A percentile compares a stretch with the other conserved stretches of the same genome.
phyloP scores from a whole-genome alignment of 1,140 invertebrate genomes.

The Onthophagus taurus region DNA sequence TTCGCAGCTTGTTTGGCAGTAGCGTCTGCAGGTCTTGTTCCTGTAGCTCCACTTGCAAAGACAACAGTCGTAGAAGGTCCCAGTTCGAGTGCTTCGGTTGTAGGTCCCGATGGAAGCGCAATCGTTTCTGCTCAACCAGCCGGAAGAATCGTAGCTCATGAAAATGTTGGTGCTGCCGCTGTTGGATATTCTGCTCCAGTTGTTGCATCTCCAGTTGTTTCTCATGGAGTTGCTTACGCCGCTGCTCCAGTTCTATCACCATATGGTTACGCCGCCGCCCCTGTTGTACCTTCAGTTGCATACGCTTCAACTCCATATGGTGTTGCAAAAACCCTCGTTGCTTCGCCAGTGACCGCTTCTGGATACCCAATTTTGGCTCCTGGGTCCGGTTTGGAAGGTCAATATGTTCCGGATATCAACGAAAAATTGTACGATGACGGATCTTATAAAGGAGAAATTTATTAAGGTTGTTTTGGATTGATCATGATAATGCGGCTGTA shows the following conservation, averaged over 20 bases:
- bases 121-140: constrained; percentile 17
- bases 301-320: too few species aligned
- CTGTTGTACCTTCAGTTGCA: too few species aligned
- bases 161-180: constrained; percentile 25
- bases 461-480: constrained; percentile 8
- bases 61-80: constrained; percentile 22
- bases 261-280: constrained; percentile 10
- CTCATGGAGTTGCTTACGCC: background rate
- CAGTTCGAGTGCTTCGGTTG: constrained; percentile 14
- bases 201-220: background rate
- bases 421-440: constrained; percentile 24
- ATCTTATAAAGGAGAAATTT: constrained; percentile 20
- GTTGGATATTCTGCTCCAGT: constrained; percentile 23
- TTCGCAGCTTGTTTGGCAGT: constrained; percentile 23
- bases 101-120: constrained; percentile 20
- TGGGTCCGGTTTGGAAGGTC: constrained; percentile 16
- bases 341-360: background rate
- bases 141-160: constrained; percentile 16
- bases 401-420: constrained; percentile 20
- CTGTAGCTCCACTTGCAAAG: constrained; percentile 27
- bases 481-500: constrained; percentile 2
- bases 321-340: background rate
- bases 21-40: constrained; percentile 25
- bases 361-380: constrained; percentile 2
- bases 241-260: background rate